Conservation (phyloP, 2,113 vertebrate species). For the Hippotragus niger region DNA sequence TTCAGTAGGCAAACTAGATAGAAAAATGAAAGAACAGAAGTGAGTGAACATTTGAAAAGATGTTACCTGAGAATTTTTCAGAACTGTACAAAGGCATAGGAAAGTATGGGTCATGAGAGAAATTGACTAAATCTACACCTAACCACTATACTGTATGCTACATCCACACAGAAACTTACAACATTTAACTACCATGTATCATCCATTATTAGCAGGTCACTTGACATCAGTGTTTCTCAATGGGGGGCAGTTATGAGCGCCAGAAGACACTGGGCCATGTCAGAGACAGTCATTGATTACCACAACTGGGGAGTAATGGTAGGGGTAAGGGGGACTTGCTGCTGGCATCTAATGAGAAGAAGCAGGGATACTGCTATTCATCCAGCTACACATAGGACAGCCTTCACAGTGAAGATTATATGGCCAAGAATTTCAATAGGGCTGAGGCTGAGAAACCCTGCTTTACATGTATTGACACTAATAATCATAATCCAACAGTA, state of each 20-base stretch:
- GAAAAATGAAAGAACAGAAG: neutral
- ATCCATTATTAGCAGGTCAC: neutral
- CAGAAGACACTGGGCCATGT: neutral
- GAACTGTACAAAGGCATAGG: neutral
- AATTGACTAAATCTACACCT: neutral
- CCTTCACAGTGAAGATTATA: neutral
- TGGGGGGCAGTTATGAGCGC: neutral
- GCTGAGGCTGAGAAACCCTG: neutral
- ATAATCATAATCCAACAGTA: neutral
- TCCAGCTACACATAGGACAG: neutral
- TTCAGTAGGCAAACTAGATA: neutral
- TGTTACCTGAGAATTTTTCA: neutral
- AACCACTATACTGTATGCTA: neutral
- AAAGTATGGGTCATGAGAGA: neutral
- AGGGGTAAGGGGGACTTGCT: neutral
- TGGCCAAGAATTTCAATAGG: neutral
- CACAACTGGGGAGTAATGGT: neutral
- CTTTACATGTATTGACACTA: neutral
- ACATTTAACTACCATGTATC: neutral
- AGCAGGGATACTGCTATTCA: neutral
- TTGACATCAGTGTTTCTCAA: neutral
- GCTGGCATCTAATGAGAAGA: neutral
- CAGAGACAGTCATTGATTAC: neutral
- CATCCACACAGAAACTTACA: neutral
- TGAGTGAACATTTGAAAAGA: neutral